These are phyloP conservation scores for Neoscelio sp. DNA, from an alignment of 2,888 invertebrate genomes.

Conservation along the genomic window DNA sequence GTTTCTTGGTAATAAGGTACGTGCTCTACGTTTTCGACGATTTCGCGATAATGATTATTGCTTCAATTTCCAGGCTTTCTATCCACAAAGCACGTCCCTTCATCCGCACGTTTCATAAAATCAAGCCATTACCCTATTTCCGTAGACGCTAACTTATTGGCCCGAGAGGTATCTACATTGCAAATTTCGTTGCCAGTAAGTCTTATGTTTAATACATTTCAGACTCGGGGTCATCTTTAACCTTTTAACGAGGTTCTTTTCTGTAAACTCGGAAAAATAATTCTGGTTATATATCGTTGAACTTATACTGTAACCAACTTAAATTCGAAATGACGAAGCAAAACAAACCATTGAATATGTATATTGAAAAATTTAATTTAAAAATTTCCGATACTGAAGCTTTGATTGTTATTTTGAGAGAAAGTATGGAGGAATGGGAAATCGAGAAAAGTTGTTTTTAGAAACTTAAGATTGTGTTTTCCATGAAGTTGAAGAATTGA, in stretches of 20 bases:
- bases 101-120: slow-evolving; percentile 46
- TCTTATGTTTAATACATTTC: slow-evolving; percentile 55
- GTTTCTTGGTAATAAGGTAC: slow-evolving; percentile 30
- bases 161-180: slow-evolving; percentile 35
- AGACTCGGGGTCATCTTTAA: slow-evolving; percentile 34
- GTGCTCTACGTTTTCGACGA: slow-evolving; percentile 47
- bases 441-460: too few relatives aligned
- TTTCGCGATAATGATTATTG: slow-evolving; percentile 54
- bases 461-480: too few relatives aligned
- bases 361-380: slow-evolving; percentile 8
- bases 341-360: slow-evolving; percentile 19
- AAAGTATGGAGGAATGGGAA: too few relatives aligned
- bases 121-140: slow-evolving; percentile 55
- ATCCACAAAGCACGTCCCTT: slow-evolving; percentile 43
- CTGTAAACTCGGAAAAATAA: slow-evolving; percentile 25
- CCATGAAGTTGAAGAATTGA: too few relatives aligned
- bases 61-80: slow-evolving; percentile 47
- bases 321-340: not conserved
- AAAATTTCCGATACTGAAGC: not conserved
- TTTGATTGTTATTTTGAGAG: too few relatives aligned
- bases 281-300: too few relatives aligned
- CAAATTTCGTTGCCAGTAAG: slow-evolving; percentile 32
- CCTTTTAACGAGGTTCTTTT: slow-evolving; percentile 11
- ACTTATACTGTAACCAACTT: too few relatives aligned
- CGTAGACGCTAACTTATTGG: slow-evolving; percentile 49